Conservation (phyloP, 1,140 invertebrate genomes). For the Lasioglossum baleicum region DNA sequence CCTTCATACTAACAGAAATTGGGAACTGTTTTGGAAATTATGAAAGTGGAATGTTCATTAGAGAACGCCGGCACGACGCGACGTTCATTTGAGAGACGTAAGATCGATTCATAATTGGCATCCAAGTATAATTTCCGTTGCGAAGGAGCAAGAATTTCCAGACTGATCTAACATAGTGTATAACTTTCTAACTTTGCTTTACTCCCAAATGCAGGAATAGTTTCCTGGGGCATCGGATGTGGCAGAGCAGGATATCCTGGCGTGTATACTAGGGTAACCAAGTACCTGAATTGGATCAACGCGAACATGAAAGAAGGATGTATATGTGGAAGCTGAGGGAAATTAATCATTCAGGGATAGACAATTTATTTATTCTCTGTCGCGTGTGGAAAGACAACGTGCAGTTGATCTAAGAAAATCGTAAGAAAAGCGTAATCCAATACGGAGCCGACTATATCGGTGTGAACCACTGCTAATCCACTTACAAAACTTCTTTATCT, state of each 20-base stretch:
- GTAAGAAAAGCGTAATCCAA: too few relatives aligned
- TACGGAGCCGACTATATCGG: too few relatives aligned
- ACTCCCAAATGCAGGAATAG: conserved; percentile 65
- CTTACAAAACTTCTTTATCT: too few relatives aligned
- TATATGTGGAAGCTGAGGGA: conserved; percentile 73
- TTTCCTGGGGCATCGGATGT: conserved; percentile 86
- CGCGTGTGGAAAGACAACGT: too few relatives aligned
- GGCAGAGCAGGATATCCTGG: conserved; percentile 83
- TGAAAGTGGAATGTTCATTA: not conserved
- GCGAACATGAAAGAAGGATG: conserved; percentile 83
- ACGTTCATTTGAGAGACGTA: not conserved
- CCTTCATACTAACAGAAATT: too few relatives aligned
- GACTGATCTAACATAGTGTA: not conserved
- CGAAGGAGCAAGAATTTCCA: not conserved
- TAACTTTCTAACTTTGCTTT: not conserved
- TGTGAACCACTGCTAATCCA: too few relatives aligned
- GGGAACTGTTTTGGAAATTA: too few relatives aligned
- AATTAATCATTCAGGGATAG: not conserved
- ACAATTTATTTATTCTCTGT: not conserved
- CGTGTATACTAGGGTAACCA: conserved; percentile 86
- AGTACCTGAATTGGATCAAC: conserved; percentile 85
- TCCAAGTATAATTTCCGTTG: not conserved
- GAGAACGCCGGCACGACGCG: not conserved
- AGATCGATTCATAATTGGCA: not conserved
- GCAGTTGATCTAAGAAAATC: too few relatives aligned